Conservation (phyloP, 2,113 vertebrate genomes). For the Kobus ellipsiprymnus region DNA sequence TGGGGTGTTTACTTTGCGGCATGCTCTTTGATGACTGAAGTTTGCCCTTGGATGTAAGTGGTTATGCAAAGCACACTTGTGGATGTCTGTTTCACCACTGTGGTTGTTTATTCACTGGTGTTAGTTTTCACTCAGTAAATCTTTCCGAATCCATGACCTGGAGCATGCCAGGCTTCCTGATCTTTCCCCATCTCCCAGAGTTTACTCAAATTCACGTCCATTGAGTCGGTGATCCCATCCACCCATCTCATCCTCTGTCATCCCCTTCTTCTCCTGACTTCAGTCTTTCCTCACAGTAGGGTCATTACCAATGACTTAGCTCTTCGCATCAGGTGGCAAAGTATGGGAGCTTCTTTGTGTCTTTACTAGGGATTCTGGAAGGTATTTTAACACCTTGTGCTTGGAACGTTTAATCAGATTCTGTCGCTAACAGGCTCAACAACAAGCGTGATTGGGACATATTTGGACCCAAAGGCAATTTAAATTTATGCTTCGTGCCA, state of each 20-base stretch:
- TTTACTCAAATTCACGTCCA: not conserved
- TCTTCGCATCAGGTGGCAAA: accelerated
- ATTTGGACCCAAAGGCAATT: not conserved
- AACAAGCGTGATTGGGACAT: not conserved
- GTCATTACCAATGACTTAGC: not conserved
- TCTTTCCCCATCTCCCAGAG: not conserved
- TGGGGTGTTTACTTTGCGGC: not conserved
- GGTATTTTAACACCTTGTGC: not conserved
- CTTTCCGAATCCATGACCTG: not conserved
- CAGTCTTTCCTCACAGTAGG: not conserved
- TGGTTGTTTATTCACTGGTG: accelerated
- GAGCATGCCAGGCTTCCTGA: not conserved
- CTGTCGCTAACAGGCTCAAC: not conserved
- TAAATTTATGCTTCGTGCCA: too few relatives aligned
- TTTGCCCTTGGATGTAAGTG: not conserved
- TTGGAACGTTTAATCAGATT: not conserved
- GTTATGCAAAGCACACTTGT: not conserved
- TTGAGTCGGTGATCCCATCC: not conserved
- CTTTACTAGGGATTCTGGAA: not conserved
- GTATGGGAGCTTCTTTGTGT: not conserved
- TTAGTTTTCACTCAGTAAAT: accelerated
- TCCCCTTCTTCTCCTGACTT: not conserved
- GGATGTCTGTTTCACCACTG: accelerated
- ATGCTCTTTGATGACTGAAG: not conserved
- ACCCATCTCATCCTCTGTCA: not conserved